A percentile compares a stretch with the other conserved stretches of the same genome.
These are phyloP conservation scores for Ochlodes sylvanus DNA, from an alignment of 2,888 invertebrate genomes.

Conservation along the genomic window DNA sequence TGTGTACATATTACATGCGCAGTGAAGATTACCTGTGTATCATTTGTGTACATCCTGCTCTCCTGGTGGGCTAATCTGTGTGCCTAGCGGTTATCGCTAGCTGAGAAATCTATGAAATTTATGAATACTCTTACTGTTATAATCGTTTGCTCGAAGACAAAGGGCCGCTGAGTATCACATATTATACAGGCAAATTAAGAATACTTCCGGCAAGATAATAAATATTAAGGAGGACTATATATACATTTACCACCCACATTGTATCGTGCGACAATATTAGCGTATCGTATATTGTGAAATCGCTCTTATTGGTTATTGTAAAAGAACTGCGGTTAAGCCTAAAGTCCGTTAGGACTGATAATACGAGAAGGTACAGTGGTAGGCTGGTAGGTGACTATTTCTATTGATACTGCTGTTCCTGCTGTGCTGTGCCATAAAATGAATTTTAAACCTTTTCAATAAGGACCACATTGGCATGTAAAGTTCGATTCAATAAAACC, in stretches of 20 bases:
- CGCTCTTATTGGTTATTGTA: not conserved
- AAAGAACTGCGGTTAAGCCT: not conserved
- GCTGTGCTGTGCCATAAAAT: too few species aligned
- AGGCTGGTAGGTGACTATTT: not conserved
- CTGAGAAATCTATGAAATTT: constrained; percentile 64
- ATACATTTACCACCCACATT: constrained; percentile 18
- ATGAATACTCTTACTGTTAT: constrained; percentile 65
- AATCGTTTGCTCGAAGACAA: constrained; percentile 60
- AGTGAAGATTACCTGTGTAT: constrained; percentile 70
- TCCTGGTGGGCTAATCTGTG: constrained; percentile 78
- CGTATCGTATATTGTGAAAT: not conserved
- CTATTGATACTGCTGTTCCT: not conserved
- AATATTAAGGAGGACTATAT: constrained; percentile 7
- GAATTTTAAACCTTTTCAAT: too few species aligned
- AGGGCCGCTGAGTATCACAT: constrained; percentile 55
- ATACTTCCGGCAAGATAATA: constrained; percentile 37
- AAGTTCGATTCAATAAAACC: too few species aligned
- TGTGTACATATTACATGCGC: constrained; percentile 42
- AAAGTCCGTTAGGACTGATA: not conserved
- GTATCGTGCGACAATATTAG: not conserved
- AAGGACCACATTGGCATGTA: too few species aligned
- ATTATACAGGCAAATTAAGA: not conserved
- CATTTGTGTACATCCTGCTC: constrained; percentile 69
- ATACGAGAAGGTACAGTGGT: too few species aligned
- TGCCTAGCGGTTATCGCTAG: constrained; percentile 63